A percentile compares a stretch with the other conserved stretches of the same genome.
Evolutionary conservation across 2,113 vertebrate species (phyloP).

Genomic region (Perccottus glenii): DNA sequence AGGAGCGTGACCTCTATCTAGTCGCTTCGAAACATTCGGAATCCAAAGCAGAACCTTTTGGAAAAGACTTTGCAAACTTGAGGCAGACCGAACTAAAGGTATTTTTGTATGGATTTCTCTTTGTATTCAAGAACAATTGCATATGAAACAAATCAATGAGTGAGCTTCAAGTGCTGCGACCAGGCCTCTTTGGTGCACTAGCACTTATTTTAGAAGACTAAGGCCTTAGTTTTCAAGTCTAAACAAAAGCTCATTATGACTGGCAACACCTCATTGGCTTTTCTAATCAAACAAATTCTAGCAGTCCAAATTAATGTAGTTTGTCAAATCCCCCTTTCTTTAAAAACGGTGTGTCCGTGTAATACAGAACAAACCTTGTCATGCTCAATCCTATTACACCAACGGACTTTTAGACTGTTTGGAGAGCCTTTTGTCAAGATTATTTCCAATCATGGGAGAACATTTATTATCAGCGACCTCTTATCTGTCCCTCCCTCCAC

Average conservation of each 20-base stretch:
- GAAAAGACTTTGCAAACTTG: conserved; percentile 12
- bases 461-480: conserved; percentile 56
- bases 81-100: background rate
- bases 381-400: conserved; percentile 28
- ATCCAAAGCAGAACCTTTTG: conserved; percentile 10
- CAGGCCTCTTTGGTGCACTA: background rate
- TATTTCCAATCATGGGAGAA: conserved; percentile 57
- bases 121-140: conserved; percentile 38
- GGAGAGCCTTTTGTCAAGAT: conserved; percentile 64
- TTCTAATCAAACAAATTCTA: background rate
- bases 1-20: background rate
- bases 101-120: conserved; percentile 41
- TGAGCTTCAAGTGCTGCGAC: conserved; percentile 28
- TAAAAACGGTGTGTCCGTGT: too few species aligned
- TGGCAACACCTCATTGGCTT: background rate
- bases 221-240: conserved; percentile 2
- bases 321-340: too few species aligned
- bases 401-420: conserved; percentile 33
- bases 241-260: background rate
- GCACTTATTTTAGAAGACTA: background rate
- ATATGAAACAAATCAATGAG: conserved; percentile 26
- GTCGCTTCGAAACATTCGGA: background rate
- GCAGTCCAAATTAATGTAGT: conserved; percentile 9
- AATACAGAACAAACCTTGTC: conserved; percentile 37
- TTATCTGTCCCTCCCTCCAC: conserved; percentile 40